Conservation (phyloP, 37 sponge, comb jelly and placozoan genomes). For the Oscarella lobularis region DNA sequence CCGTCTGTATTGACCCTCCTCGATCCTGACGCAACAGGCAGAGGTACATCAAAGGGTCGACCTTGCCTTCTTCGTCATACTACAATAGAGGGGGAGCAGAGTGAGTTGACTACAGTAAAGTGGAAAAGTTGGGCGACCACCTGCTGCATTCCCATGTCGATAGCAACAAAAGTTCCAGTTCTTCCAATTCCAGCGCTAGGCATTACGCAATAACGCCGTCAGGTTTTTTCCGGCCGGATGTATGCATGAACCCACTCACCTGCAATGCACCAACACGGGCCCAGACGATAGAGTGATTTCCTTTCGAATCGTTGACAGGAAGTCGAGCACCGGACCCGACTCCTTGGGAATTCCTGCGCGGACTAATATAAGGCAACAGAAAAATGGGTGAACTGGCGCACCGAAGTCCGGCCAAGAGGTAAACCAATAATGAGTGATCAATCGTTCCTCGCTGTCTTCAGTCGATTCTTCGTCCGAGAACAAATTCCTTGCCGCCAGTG, state of each 20-base stretch:
- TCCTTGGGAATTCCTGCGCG: slow-evolving; percentile 38
- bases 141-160: background rate
- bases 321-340: slow-evolving; percentile 14
- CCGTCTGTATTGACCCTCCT: slow-evolving; percentile 67
- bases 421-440: slow-evolving; percentile 35
- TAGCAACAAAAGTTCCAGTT: slow-evolving; percentile 4
- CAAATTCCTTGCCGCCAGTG: background rate
- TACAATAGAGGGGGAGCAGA: slow-evolving; percentile 3
- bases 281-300: background rate
- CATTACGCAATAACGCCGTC: slow-evolving; percentile 18
- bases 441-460: slow-evolving; percentile 15
- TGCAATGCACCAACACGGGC: background rate
- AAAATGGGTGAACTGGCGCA: background rate
- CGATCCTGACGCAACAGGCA: slow-evolving; percentile 64
- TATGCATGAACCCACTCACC: background rate
- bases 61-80: slow-evolving; percentile 36
- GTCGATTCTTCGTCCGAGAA: background rate
- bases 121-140: background rate
- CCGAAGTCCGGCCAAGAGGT: slow-evolving; percentile 56
- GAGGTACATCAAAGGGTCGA: slow-evolving; percentile 57
- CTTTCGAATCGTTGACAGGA: slow-evolving; percentile 1
- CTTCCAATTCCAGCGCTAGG: slow-evolving; percentile 1
- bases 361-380: background rate
- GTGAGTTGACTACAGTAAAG: background rate
- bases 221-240: slow-evolving; percentile 11